phyloP scores from a whole-genome alignment of 1,140 invertebrate species.

The Dinoponera quadriceps region DNA sequence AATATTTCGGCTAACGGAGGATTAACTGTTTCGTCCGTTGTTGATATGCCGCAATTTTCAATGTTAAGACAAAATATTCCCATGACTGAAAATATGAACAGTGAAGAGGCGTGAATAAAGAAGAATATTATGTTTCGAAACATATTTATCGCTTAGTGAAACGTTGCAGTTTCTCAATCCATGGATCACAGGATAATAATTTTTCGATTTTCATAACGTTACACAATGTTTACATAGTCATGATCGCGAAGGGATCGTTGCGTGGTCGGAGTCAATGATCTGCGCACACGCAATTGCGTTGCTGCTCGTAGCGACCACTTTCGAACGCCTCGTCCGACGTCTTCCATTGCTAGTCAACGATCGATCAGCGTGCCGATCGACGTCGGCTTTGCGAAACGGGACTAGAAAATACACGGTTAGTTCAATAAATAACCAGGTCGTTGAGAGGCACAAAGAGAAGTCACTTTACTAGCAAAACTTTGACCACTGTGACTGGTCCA shows the following conservation, averaged over 20 bases:
- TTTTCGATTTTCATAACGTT: conserved; percentile 36
- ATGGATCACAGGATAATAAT: background rate
- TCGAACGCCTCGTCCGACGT: conserved; percentile 75
- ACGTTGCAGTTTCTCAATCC: background rate
- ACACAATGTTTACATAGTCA: conserved; percentile 69
- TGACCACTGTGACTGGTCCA: too few relatives aligned
- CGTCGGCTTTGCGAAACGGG: background rate
- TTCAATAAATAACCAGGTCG: background rate
- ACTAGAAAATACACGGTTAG: background rate
- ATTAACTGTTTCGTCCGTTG: too few relatives aligned
- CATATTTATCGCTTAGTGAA: background rate
- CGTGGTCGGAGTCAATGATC: conserved; percentile 82
- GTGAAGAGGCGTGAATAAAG: background rate
- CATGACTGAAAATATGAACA: too few relatives aligned
- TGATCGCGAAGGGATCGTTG: conserved; percentile 59
- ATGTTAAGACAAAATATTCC: too few relatives aligned
- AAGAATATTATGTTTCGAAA: background rate
- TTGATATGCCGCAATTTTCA: too few relatives aligned
- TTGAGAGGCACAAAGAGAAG: background rate
- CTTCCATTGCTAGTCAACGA: conserved; percentile 45
- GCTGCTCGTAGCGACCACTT: conserved; percentile 76
- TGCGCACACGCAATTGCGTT: conserved; percentile 71
- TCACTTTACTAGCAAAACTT: background rate
- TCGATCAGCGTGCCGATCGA: conserved; percentile 24
- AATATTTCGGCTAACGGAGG: too few relatives aligned